Evolutionary conservation across 1,140 invertebrate genomes (phyloP), one percentile per base, ranked within the genome.

Genomic region (Saccostrea glomerata): DNA sequence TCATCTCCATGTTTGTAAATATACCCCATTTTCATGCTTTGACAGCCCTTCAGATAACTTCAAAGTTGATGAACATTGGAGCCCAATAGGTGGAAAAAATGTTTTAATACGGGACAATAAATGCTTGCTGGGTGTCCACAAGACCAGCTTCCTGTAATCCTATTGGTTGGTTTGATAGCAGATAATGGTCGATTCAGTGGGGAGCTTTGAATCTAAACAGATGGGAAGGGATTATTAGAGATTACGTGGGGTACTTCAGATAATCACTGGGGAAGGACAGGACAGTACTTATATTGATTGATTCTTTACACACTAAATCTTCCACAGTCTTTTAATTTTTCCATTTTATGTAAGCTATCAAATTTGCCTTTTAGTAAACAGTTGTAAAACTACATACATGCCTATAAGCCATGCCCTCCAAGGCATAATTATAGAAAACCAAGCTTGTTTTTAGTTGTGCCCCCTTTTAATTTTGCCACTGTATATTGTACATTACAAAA

Each of bases 1-100:
- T 77, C 70, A 77, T 77, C 70, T 13, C 2, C 25, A 25, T 36
- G 70, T 77, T 77, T 77, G 70, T 77, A 77, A 77, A 77, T 77
- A 77, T 77, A 77, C 25, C 70, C 70, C 70, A 30, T 77, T 77
- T 25, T 77, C 70, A 77, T 30, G 70, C 70, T 25, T 36, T 30
- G 12, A 15, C 70, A 30, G 25, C 13, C 70, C 7, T 12, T n/a
- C 25, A 25, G 30, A 15, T 15, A 77, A 77, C 70, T 77, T 77
- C 70, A 77, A 77, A 77, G 70, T 12, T 77, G 30, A 25, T 15
- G 25, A 77, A 36, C 36, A 30, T 30, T 36, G 23, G 30, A 36
- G 7, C 23, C 25, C 70, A 23, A 25, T 30, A 77, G 30, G 30
- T 77, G 70, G 23, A 30, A 36, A 30, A 77, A 15, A 30, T 63